Evolutionary conservation across 2,113 vertebrate species (phyloP).

Genomic region (Larimichthys crocea): DNA sequence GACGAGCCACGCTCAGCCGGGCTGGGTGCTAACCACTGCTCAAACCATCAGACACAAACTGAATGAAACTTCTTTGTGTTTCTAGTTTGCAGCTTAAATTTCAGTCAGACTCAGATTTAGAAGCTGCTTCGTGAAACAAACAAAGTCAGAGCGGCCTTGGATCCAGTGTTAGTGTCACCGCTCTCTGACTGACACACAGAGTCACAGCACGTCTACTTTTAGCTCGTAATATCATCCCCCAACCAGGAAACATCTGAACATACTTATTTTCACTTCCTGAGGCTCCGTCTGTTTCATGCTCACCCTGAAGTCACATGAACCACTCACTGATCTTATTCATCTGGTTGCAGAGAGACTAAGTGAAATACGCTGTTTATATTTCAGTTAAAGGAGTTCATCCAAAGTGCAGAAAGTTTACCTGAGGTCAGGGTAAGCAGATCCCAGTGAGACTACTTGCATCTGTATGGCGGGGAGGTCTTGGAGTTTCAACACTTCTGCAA

Average conservation of each 20-base stretch:
- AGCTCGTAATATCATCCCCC: neutral
- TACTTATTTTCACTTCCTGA: neutral
- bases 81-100: too few species aligned
- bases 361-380: neutral
- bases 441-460: constrained; percentile 86
- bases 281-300: neutral
- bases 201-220: neutral
- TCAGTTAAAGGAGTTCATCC: neutral
- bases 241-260: constrained; percentile 25
- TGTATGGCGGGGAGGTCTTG: constrained; percentile 89
- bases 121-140: too few species aligned
- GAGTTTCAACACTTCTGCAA: constrained; percentile 90
- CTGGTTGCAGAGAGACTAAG: too few species aligned
- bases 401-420: constrained; percentile 82
- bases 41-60: too few species aligned
- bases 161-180: neutral
- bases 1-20: too few species aligned
- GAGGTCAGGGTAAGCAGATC: constrained; percentile 86
- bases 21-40: too few species aligned
- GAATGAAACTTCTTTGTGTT: too few species aligned
- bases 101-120: too few species aligned
- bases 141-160: too few species aligned
- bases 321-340: too few species aligned
- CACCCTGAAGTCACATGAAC: neutral
- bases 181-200: neutral